Percentiles rank a stretch among this genome's conserved stretches.
These are phyloP conservation scores for Lordiphosa collinella DNA, from an alignment of 1,140 invertebrate species.

Conservation along the genomic window DNA sequence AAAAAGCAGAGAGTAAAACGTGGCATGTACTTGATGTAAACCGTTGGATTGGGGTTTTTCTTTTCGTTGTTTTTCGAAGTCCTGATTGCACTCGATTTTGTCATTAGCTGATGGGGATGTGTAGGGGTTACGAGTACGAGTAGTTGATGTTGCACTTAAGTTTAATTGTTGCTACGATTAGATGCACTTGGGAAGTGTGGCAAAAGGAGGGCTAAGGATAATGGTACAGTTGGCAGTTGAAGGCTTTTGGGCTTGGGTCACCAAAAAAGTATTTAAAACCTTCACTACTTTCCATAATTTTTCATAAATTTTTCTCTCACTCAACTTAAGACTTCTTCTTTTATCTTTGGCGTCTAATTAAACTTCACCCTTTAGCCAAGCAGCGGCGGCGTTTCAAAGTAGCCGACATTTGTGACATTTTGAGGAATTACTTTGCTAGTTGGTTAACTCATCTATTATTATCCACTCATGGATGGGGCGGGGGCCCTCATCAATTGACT, in stretches of 20 bases:
- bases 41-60: neutral
- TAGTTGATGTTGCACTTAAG: constrained; percentile 9
- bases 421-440: constrained; percentile 3
- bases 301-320: neutral
- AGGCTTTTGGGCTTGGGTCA: no score
- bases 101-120: constrained; percentile 19
- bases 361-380: constrained; percentile 32
- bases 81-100: constrained; percentile 40
- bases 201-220: neutral
- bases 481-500: constrained; percentile 45
- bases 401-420: constrained; percentile 40
- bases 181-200: neutral
- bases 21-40: neutral
- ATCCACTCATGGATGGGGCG: no score
- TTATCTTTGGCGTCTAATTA: constrained; percentile 31
- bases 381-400: constrained; percentile 29
- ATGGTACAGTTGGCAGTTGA: no score
- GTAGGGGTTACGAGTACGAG: neutral
- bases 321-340: neutral
- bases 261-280: no score
- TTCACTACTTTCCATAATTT: neutral
- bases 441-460: constrained; percentile 3
- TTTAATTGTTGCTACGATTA: constrained; percentile 7
- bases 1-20: neutral
- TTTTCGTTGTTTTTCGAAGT: constrained; percentile 9